Evolutionary conservation across 2,113 vertebrate species (phyloP).

Genomic region (Hypocryptadius cinnamomeus): DNA sequence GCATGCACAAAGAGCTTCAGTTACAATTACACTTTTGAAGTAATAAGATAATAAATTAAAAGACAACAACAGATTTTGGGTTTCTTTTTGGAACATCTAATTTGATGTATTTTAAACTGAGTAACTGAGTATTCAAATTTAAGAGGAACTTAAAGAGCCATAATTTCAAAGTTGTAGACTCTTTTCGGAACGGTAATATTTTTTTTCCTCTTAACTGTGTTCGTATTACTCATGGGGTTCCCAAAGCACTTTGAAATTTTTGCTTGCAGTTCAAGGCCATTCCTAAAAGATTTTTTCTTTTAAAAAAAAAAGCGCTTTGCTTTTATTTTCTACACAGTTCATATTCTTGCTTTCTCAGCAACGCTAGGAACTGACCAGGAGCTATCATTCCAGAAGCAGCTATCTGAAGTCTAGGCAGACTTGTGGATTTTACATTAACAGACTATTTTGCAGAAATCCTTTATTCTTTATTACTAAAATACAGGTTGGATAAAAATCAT

Average conservation of each 20-base stretch:
- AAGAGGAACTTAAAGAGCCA: neutral
- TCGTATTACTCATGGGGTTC: rapidly evolving
- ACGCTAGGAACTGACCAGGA: neutral
- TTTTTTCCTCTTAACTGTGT: neutral
- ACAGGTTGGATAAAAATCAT: neutral
- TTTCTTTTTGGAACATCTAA: neutral
- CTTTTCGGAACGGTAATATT: neutral
- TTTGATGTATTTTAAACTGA: neutral
- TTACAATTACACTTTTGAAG: neutral
- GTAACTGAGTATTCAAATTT: neutral
- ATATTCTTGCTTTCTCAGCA: neutral
- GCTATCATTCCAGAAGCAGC: neutral
- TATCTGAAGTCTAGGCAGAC: neutral
- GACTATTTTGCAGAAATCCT: conserved; percentile 33
- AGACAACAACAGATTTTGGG: neutral
- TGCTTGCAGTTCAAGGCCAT: neutral
- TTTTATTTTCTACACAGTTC: neutral
- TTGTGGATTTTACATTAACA: conserved; percentile 60
- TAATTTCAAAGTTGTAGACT: neutral
- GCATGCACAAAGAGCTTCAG: neutral
- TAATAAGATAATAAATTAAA: neutral
- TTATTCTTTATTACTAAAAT: conserved; percentile 58
- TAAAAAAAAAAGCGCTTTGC: neutral
- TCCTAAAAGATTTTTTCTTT: neutral
- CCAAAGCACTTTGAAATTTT: neutral